Evolutionary conservation across 2,797 vertebrate species (phyloP).

Genomic region (Hydrophis major): DNA sequence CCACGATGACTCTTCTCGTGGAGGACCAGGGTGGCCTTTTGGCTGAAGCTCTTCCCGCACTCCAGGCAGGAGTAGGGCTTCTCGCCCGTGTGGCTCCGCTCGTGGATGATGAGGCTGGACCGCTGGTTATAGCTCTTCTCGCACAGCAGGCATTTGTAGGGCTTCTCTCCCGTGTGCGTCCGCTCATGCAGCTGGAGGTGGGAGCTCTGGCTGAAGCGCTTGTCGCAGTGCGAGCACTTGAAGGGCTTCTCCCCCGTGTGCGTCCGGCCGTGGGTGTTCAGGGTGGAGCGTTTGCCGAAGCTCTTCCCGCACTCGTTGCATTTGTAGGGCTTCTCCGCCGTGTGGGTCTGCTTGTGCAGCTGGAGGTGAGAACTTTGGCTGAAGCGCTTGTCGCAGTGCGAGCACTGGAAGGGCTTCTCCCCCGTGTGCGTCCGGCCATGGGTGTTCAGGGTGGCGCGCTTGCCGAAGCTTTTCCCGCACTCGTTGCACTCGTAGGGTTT

Average conservation of each 20-base stretch:
- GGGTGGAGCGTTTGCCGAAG: slow-evolving; percentile 25
- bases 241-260: slow-evolving; percentile 34
- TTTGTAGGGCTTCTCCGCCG: slow-evolving; percentile 12
- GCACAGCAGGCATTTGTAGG: slow-evolving; percentile 53
- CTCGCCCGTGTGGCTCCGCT: slow-evolving; percentile 32
- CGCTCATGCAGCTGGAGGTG: slow-evolving; percentile 57
- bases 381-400: slow-evolving; percentile 42
- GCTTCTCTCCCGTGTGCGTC: slow-evolving; percentile 65
- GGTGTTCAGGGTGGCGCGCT: not conserved
- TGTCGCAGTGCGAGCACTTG: slow-evolving; percentile 35
- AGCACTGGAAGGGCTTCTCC: slow-evolving; percentile 36
- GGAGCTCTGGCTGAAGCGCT: slow-evolving; percentile 48
- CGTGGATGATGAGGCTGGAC: slow-evolving; percentile 48
- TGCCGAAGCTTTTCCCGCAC: slow-evolving; percentile 34
- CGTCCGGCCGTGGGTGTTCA: not conserved
- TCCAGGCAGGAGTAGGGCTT: slow-evolving; percentile 41
- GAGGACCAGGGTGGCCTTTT: slow-evolving; percentile 61
- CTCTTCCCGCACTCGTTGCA: slow-evolving; percentile 38
- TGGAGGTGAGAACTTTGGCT: slow-evolving; percentile 51
- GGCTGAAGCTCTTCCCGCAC: slow-evolving; percentile 63
- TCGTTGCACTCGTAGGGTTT: slow-evolving; percentile 31
- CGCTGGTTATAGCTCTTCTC: slow-evolving; percentile 48
- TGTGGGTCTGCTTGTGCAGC: slow-evolving; percentile 59
- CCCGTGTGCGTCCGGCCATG: slow-evolving; percentile 7
- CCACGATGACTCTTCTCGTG: slow-evolving; percentile 64